phyloP scores from a whole-genome alignment of 2,113 vertebrate genomes.

The Mellivora capensis region DNA sequence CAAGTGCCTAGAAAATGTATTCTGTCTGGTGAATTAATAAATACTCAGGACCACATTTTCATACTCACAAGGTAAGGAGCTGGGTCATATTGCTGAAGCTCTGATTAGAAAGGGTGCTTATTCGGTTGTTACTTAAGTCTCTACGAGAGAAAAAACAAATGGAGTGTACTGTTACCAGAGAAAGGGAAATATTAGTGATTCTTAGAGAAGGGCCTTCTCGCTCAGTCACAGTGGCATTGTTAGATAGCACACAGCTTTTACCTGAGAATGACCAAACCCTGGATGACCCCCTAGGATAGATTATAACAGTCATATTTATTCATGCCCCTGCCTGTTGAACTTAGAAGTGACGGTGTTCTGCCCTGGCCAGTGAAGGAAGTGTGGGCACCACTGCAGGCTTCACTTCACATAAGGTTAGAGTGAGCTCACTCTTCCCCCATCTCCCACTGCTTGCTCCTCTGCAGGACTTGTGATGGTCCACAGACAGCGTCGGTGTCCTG shows the following conservation, averaged over 20 bases:
- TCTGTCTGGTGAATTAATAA: background rate
- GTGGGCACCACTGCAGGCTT: rapidly evolving
- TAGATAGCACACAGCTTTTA: background rate
- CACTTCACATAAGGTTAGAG: background rate
- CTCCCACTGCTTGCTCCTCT: background rate
- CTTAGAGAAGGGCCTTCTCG: slow-evolving; percentile 46
- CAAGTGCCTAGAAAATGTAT: background rate
- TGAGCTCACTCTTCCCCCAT: background rate
- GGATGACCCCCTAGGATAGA: slow-evolving; percentile 14
- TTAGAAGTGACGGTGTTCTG: background rate
- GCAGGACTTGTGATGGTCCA: background rate
- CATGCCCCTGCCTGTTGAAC: background rate
- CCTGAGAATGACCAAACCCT: slow-evolving; percentile 3
- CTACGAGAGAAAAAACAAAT: slow-evolving; percentile 88
- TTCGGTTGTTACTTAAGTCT: slow-evolving; percentile 99
- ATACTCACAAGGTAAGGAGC: slow-evolving; percentile 98
- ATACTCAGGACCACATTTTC: slow-evolving; percentile 40
- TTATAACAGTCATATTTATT: background rate
- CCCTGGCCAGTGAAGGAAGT: no score
- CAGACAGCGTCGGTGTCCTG: background rate
- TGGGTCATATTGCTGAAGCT: slow-evolving; percentile 99
- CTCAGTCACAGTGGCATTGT: slow-evolving; percentile 27
- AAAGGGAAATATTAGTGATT: slow-evolving; percentile 14
- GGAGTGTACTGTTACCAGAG: slow-evolving; percentile 46
- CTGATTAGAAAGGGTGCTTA: slow-evolving; percentile 99